phyloP scores from a whole-genome alignment of 2,888 invertebrate genomes.

The Artemia sinica region DNA sequence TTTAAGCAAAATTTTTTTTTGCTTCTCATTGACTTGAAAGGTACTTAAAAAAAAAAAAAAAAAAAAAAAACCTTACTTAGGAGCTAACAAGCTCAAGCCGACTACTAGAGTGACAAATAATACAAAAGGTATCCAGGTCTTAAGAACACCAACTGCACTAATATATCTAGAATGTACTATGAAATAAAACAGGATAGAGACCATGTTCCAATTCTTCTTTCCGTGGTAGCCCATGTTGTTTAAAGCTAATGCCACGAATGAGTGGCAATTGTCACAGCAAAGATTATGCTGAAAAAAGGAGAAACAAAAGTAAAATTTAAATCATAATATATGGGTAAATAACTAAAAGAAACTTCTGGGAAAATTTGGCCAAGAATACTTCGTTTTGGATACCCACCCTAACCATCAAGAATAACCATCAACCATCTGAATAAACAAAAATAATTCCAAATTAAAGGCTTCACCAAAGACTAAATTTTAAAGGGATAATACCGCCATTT shows the following conservation, averaged over 20 bases:
- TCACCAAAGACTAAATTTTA: too few relatives aligned
- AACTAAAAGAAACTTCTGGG: too few relatives aligned
- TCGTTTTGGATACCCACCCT: too few relatives aligned
- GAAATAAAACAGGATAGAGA: constrained; percentile 62
- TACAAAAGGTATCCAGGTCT: constrained; percentile 67
- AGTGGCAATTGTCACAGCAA: constrained; percentile 94
- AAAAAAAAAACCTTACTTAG: background rate
- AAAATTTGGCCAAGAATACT: too few relatives aligned
- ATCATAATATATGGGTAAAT: too few relatives aligned
- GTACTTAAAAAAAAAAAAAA: too few relatives aligned
- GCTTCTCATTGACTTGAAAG: too few relatives aligned
- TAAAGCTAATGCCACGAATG: constrained; percentile 83
- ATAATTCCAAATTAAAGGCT: too few relatives aligned
- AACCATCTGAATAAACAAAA: too few relatives aligned
- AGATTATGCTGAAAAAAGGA: constrained; percentile 59
- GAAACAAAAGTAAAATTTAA: background rate
- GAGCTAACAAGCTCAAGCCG: constrained; percentile 21
- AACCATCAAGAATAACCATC: too few relatives aligned
- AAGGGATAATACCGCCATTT: too few relatives aligned
- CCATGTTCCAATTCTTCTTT: constrained; percentile 73
- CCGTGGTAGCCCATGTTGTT: constrained; percentile 73
- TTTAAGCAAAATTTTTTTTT: too few relatives aligned
- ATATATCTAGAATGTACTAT: constrained; percentile 62
- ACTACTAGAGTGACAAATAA: constrained; percentile 33
- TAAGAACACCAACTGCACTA: constrained; percentile 48